These are phyloP conservation scores for Lasioglossum oenotherae DNA, from an alignment of 2,888 invertebrate species.

Conservation along the genomic window DNA sequence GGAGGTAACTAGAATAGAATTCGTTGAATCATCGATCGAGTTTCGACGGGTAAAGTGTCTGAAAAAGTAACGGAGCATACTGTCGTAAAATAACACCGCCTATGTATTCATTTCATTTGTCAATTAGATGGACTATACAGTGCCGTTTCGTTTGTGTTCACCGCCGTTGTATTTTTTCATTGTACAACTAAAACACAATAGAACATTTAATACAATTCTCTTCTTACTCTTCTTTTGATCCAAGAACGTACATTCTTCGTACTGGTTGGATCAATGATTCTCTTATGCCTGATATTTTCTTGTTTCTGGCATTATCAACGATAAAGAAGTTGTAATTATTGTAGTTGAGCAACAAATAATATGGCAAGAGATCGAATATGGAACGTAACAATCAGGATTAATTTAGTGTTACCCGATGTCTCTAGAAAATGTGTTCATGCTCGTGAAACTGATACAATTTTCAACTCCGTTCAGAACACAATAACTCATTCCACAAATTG, in stretches of 20 bases:
- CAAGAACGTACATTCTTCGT: not conserved
- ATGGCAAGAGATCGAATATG: too few species aligned
- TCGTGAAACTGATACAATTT: too few species aligned
- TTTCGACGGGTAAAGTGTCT: not conserved
- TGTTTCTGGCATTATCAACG: too few species aligned
- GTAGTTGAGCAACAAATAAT: too few species aligned
- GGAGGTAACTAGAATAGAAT: not conserved
- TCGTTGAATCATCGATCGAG: constrained; percentile 10
- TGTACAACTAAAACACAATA: not conserved
- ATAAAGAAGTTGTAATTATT: too few species aligned
- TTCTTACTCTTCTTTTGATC: not conserved
- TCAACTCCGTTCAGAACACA: too few species aligned
- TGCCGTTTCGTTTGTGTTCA: not conserved
- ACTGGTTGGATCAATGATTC: not conserved
- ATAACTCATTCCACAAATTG: too few species aligned
- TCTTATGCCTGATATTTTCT: not conserved
- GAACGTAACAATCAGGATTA: too few species aligned
- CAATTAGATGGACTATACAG: not conserved
- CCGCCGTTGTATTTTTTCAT: not conserved
- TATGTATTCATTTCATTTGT: not conserved
- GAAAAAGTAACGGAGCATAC: not conserved
- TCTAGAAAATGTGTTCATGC: too few species aligned
- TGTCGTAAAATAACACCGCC: not conserved
- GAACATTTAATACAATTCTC: not conserved
- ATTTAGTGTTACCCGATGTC: too few species aligned